phyloP scores from a whole-genome alignment of 2,888 invertebrate genomes.

The Cataglyphis cursor region DNA sequence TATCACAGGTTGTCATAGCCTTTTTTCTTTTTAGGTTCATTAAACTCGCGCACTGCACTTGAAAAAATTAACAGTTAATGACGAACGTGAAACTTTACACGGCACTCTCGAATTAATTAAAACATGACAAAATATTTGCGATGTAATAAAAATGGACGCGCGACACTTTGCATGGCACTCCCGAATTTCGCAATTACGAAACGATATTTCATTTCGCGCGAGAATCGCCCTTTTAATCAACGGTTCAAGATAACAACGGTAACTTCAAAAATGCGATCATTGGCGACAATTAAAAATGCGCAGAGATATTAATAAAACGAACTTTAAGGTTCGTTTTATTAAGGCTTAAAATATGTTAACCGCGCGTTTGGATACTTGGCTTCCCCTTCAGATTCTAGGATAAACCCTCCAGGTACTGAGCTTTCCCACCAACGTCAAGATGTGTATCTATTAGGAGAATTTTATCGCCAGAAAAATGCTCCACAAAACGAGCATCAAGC shows the following conservation, averaged over 20 bases:
- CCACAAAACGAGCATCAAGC: too few species aligned
- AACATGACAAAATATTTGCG: too few species aligned
- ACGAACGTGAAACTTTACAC: not conserved
- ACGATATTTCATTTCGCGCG: not conserved
- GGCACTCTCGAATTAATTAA: too few species aligned
- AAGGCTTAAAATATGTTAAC: not conserved
- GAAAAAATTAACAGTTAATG: not conserved
- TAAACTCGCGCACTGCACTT: not conserved
- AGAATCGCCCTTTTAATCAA: not conserved
- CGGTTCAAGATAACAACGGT: not conserved
- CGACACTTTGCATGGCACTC: not conserved
- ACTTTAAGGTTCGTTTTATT: too few species aligned
- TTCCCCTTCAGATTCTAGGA: not conserved
- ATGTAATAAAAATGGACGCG: not conserved
- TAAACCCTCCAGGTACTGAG: not conserved
- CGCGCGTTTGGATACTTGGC: not conserved
- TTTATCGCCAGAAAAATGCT: not conserved
- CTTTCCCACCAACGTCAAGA: not conserved
- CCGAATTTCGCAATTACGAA: not conserved
- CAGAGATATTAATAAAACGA: not conserved
- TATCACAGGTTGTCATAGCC: not conserved
- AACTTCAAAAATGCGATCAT: not conserved
- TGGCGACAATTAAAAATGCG: not conserved
- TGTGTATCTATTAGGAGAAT: not conserved
- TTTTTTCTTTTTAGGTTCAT: not conserved